Percentiles rank a stretch among this genome's conserved stretches.
phyloP scores from a whole-genome alignment of 2,113 vertebrate species.

The Natator depressus region DNA sequence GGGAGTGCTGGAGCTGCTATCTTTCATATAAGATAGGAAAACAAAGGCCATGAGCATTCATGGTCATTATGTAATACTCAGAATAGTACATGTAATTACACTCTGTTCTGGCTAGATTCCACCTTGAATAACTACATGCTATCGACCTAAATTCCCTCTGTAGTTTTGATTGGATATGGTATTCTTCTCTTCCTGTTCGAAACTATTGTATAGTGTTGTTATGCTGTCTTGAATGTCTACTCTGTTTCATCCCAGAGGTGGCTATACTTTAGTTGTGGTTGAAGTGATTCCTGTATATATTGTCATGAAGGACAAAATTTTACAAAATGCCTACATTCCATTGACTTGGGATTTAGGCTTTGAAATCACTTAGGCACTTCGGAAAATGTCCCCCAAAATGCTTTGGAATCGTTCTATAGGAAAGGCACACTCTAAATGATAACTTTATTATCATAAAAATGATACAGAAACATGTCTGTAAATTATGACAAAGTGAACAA shows the following conservation, averaged over 20 bases:
- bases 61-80: neutral
- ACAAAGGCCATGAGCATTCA: neutral
- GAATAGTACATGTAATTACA: neutral
- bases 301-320: neutral
- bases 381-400: neutral
- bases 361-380: neutral
- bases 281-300: neutral
- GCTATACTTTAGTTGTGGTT: neutral
- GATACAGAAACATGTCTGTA: neutral
- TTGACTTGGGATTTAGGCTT: neutral
- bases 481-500: neutral
- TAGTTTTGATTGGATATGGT: neutral
- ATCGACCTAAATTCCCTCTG: neutral
- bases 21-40: neutral
- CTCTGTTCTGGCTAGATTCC: neutral
- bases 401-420: neutral
- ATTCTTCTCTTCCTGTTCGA: neutral
- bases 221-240: neutral
- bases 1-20: neutral
- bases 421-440: neutral
- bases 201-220: neutral
- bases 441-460: neutral
- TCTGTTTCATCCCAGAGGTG: neutral
- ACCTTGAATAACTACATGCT: neutral
- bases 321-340: neutral